Base-by-base conservation (phyloP, 2,113 vertebrate genomes). In the Cranoglanis bouderius region DNA sequence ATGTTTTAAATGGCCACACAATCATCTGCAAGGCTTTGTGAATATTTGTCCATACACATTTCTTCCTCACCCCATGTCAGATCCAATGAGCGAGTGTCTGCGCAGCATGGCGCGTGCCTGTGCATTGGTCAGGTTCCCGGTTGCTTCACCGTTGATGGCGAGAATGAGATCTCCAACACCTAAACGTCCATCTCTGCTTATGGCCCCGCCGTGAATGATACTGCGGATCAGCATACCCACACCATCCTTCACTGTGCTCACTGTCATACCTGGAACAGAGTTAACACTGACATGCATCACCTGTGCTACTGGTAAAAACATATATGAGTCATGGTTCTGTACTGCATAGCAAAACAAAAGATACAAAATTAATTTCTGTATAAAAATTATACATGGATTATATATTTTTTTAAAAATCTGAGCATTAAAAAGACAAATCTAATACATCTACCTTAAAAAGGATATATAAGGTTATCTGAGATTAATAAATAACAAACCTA, bases 171-270 rank as follows among this genome's bases (percentile, higher is more conserved):
- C 98, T 0, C 98, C 98, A 0, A 97, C 96, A 1, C 96, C 95
- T 89, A 99, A 96, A 4, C 97, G 96, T 21, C 98, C 97, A 81
- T 99, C 98, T 0, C 96, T 96, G 93, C 97, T 99, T 77, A 99
- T 97, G 29, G 98, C 98, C 0, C 98, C 98, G 14, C 98, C 97
- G 1, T 97, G 97, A 92, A 99, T 98, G 82, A 99, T 92, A 12
- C 97, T 99, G 90, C 98, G 98, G 85, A 99, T 96, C 90, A 97
- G 96, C 97, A 99, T 97, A 61, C 98, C 98, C 83, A 95, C 91
- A 43, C 98, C 97, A 40, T 98, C 97, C 94, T 98, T 99, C 92
- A 96, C 93, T 85, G 97, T 96, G 87, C 97, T 97, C 72, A 99
- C 98, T 0, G 98, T 99, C 98, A 99, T 99, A 1, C 98, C 98